phyloP scores from a whole-genome alignment of 2,113 vertebrate genomes.

The Anarrhichthys ocellatus region DNA sequence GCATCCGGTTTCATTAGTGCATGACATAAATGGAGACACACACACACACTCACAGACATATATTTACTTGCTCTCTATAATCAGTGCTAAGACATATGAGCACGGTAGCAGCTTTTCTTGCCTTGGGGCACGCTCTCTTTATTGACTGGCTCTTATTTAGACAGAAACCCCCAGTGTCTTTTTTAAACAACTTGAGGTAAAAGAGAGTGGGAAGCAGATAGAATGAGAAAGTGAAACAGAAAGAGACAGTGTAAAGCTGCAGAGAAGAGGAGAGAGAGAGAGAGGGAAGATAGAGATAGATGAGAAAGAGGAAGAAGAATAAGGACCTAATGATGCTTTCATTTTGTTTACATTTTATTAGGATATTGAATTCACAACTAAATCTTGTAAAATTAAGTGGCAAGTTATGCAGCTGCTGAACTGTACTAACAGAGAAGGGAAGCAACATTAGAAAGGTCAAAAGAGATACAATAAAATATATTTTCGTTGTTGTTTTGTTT shows the following conservation, averaged over 20 bases:
- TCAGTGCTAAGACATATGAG: conserved; percentile 63
- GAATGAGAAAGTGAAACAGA: conserved; percentile 33
- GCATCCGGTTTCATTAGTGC: not conserved
- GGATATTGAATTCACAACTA: conserved; percentile 28
- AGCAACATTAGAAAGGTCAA: conserved; percentile 29
- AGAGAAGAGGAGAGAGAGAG: not conserved
- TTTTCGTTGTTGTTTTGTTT: not conserved
- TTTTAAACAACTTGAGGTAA: conserved; percentile 63
- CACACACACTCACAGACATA: not conserved
- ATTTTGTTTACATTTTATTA: conserved; percentile 49
- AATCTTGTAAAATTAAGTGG: conserved; percentile 30
- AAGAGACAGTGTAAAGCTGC: conserved; percentile 16
- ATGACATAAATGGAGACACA: conserved; percentile 2
- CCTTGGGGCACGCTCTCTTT: conserved; percentile 49
- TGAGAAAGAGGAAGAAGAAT: not conserved
- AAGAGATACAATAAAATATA: not conserved
- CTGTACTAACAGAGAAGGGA: conserved; percentile 18
- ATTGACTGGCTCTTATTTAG: conserved; percentile 73
- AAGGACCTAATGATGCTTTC: conserved; percentile 42
- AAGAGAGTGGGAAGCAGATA: conserved; percentile 36
- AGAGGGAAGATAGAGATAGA: not conserved
- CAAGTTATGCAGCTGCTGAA: conserved; percentile 44
- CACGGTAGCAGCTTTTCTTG: conserved; percentile 39
- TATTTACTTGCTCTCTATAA: conserved; percentile 53
- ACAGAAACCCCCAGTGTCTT: conserved; percentile 58